These are phyloP conservation scores for Hydrozoanthus tunicans DNA, from an alignment of 64 coral and sea anemone genomes.

Conservation along the genomic window DNA sequence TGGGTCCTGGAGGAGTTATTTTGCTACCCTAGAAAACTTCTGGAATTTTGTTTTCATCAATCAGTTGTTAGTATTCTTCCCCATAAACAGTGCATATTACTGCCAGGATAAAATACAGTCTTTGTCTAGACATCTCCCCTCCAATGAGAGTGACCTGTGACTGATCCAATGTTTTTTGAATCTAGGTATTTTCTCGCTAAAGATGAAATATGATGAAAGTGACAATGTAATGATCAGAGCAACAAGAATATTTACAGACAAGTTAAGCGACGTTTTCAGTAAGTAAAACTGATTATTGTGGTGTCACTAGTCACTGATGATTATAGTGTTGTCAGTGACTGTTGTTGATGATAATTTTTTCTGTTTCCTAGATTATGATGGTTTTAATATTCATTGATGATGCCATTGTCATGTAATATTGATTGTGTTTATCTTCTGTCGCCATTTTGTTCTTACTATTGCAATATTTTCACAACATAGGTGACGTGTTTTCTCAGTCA, in stretches of 20 bases:
- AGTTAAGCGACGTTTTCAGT: conserved; percentile 94
- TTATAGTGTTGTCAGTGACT: neutral
- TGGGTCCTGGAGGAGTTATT: too few relatives aligned
- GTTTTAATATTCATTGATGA: neutral
- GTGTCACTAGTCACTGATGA: too few relatives aligned
- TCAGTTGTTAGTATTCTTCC: too few relatives aligned
- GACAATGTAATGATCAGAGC: conserved; percentile 94
- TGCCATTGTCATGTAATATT: neutral
- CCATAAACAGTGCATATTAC: too few relatives aligned
- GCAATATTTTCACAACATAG: conserved; percentile 15
- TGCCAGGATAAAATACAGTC: too few relatives aligned
- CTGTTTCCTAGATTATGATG: neutral
- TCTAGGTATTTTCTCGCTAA: conserved; percentile 87
- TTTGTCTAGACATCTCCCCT: too few relatives aligned
- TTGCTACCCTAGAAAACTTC: too few relatives aligned
- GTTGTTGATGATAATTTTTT: neutral
- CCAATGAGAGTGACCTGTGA: neutral
- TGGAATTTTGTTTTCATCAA: too few relatives aligned
- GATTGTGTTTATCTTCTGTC: neutral
- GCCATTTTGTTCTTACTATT: neutral
- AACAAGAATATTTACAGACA: conserved; percentile 92
- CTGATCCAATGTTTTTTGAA: neutral
- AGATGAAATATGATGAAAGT: conserved; percentile 99
- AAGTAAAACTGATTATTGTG: conserved; percentile 22
- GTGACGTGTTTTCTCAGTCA: conserved; percentile 98